Base-by-base conservation (phyloP, 1,140 invertebrate species). In the Probaryconus sp. region DNA sequence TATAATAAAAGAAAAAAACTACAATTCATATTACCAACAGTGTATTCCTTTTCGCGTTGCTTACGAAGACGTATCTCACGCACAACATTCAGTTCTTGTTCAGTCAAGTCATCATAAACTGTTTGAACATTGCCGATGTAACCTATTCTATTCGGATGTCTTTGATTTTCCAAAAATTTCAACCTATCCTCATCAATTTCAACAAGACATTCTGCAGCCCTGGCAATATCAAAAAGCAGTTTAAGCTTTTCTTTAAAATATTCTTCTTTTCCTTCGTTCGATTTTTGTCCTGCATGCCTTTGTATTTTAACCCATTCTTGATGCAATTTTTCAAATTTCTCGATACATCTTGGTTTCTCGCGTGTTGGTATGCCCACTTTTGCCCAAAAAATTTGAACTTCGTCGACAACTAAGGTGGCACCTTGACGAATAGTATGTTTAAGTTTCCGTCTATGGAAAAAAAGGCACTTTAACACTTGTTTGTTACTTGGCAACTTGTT, bases 321-420 rank as follows among this genome's bases (percentile, higher is more conserved):
- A 64, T 45, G 14, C 17, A 64, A 64, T 33, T 43, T 18, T 51
- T 64, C 20, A 24, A 64, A 1, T 51, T 64, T 33, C 38, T 51
- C 60, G 6, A 64, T 64, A 45, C 58, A 63, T 51, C 24, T 40
- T 42, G 21, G 24, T 51, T 51, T 63, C 11, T 42, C 45, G 10
- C 58, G 58, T 51, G 45, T 63, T 42, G 58, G 58, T 9, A 63
- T 63, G 16, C 37, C 45, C 21, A 21, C 58, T 60, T 47, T 60
- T 37, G 26, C 40, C 42, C 30, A 60, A 48, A 47, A 60, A 37
- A 60, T 28, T 0, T 47, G 14, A 35, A 60, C 55, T 47, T 60
- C 42, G 5, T 60, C 55, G 4, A 60, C 10, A 37, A 38, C 55
- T 47, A 37, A 11, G n/a, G 31, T 18, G 11, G 55, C 55, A 31